Base-by-base conservation (phyloP, 2,888 invertebrate species). In the Nomada goodeniana region DNA sequence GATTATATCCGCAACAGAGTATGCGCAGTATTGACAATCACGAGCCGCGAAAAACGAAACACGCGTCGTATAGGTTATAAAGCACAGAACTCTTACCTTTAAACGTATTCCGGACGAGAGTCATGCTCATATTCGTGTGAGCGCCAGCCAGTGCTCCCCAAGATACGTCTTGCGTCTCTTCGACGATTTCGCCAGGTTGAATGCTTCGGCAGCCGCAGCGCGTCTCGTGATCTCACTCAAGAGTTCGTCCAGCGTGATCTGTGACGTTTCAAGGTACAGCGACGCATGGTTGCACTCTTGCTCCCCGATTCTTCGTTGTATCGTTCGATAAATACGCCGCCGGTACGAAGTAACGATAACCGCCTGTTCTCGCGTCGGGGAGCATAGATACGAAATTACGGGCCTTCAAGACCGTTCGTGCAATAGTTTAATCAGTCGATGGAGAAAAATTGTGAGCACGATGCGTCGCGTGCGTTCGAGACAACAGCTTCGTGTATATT, bases 121-220 rank as follows among this genome's bases (percentile, higher is more conserved):
- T 93, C 93, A 93, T 93, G 92, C 91, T 93, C 93, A 93, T 93
- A 93, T 93, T 93, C 91, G 86, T 90, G 88, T 76, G 73, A 85
- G 67, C 84, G 70, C 78, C 80, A 82, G 74, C 80, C 84, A 82
- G 68, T 82, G 85, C 82, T 80, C 80, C 80, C 61, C 47, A 79
- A 61, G 80, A 83, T 80, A 83, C 80, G 78, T 84, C 68, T 78
- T 79, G 77, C 80, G 85, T 83, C 59, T 82, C 50, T 74, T 75
- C 70, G 78, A 80, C 82, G 77, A 76, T 63, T 81, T 71, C 71
- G 85, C 78, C 85, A 83, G 86, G 78, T 87, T 79, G 82, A 72
- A 78, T 75, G 69, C 26, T 80, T 78, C 68, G 78, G 74, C 65
- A 81, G 82, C 70, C 76, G 82, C 80, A 73, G 76, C 79, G 73